Evolutionary conservation across 1,140 invertebrate genomes (phyloP).

Genomic region (Drosophila pachea): DNA sequence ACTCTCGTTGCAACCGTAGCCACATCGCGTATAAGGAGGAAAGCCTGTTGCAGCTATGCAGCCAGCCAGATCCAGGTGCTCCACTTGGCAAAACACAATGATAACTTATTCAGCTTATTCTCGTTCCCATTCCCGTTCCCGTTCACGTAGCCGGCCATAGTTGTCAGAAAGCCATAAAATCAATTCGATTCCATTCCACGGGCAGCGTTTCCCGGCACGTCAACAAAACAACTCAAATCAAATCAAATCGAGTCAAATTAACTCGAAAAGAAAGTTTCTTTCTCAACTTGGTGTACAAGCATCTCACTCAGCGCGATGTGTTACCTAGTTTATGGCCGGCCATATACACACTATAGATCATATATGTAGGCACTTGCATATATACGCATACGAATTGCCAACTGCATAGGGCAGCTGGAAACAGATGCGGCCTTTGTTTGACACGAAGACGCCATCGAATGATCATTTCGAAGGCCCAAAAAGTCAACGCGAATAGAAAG

Average conservation of each 20-base stretch:
- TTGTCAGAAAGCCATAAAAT: slow-evolving; percentile 44
- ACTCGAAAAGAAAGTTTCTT: slow-evolving; percentile 69
- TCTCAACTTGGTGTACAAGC: slow-evolving; percentile 31
- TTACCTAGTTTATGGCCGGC: slow-evolving; percentile 55
- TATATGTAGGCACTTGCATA: background rate
- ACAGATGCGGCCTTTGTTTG: too few relatives aligned
- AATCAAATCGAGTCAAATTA: slow-evolving; percentile 53
- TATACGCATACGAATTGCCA: too few relatives aligned
- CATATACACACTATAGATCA: background rate
- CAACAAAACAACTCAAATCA: slow-evolving; percentile 40
- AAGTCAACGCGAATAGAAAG: too few relatives aligned
- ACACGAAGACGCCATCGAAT: too few relatives aligned
- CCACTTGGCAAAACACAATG: slow-evolving; percentile 46
- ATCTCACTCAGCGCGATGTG: slow-evolving; percentile 50
- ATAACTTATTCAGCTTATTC: slow-evolving; percentile 42
- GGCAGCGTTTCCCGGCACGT: slow-evolving; percentile 49
- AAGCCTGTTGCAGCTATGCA: slow-evolving; percentile 30
- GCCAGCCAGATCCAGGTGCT: slow-evolving; percentile 6
- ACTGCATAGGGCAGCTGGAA: too few relatives aligned
- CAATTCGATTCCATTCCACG: slow-evolving; percentile 52
- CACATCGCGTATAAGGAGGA: slow-evolving; percentile 46
- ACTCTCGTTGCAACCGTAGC: slow-evolving; percentile 65
- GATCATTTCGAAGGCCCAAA: too few relatives aligned
- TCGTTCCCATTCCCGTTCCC: slow-evolving; percentile 12
- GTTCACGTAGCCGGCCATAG: slow-evolving; percentile 21